Evolutionary conservation across 1,140 invertebrate species (phyloP), one percentile per base, ranked within the genome.

Genomic region (Drosophila tani): DNA sequence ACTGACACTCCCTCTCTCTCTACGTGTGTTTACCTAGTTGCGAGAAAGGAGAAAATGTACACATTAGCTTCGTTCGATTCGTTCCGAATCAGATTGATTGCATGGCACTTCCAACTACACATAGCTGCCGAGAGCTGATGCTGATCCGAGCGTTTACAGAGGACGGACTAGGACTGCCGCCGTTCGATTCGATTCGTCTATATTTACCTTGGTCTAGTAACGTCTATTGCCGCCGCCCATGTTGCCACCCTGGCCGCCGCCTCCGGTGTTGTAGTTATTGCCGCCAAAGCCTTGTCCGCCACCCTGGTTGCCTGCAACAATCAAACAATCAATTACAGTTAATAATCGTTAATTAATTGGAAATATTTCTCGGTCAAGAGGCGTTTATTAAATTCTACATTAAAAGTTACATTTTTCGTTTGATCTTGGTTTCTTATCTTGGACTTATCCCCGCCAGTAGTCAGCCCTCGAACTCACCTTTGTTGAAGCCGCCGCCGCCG

Each of bases 161-260:
- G 11, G 17, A 12, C 40, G 46, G 51, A 29, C 3, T 32, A 9
- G 38, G 68, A 43, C 27, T 45, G 24, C 5, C 15, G 32, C n/a
- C n/a, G n/a, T n/a, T n/a, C n/a, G n/a, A n/a, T 47, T 15, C 24
- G 19, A 15, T 38, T 6, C 5, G 9, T 27, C 2, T 17, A 80
- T 75, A 87, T 67, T 90, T 91, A 90, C 86, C 74, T 91, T 81
- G 73, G 71, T 47, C 73, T 92, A 92, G 70, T 92, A 92, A 82
- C 91, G 86, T 79, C 91, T 90, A 79, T 92, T 92, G 73, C 91
- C 91, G 19, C 85, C 85, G 29, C 91, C 91, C 86, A 92, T 91
- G 35, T 91, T 91, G 29, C 91, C 90, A 32, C 91, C 86, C 73
- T 90, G 85, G 55, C 85, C 85, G 55, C 85, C 85, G 19, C 83